Base-by-base conservation (phyloP, 2,888 invertebrate species). In the Eristalis pertinax region DNA sequence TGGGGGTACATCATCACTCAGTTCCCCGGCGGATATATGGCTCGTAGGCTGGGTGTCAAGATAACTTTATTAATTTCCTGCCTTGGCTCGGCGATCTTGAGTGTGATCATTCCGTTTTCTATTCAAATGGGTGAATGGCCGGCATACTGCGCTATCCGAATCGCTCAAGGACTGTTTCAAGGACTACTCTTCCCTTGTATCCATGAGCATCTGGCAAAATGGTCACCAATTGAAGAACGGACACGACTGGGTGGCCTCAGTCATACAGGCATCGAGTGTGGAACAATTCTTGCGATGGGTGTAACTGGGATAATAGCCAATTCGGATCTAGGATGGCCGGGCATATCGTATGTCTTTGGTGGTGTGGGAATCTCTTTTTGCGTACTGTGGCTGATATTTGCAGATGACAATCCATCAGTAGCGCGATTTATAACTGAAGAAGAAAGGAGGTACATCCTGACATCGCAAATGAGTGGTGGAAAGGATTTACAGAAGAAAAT, bases 41-140 rank as follows among this genome's bases (percentile, higher is more conserved):
- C 96, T 0, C 95, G 95, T 84, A 93, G 93, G 11, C 95, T 95
- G 90, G 96, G 97, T 0, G 95, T 95, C 0, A 95, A 95, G 78
- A 94, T 94, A 62, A 91, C 96, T 0, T 90, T 95, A 4, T 91
- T 93, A 0, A 90, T 93, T 0, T 94, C 95, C 0, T 93, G 95
- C 3, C 22, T 88, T 0, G 91, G 95, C 10, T 95, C 95, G 67
- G 94, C 96, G 0, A 29, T 95, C 0, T 92, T 95, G 43, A 96
- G 95, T 0, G 89, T 96, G 0, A 78, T 95, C 1, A 94, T 96
- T 60, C 97, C 97, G 0, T 50, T 94, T 0, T 95, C 95, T 75
- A 96, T 97, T 1, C 91, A 93, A 13, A 90, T 94, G 91, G 94
- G 95, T 0, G 95, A 94, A 4, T 95, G 95, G 93, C 91, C 93